A percentile compares a stretch with the other conserved stretches of the same genome.
These are phyloP conservation scores for Valencia hispanica DNA, from an alignment of 2,797 vertebrate species.

Conservation along the genomic window DNA sequence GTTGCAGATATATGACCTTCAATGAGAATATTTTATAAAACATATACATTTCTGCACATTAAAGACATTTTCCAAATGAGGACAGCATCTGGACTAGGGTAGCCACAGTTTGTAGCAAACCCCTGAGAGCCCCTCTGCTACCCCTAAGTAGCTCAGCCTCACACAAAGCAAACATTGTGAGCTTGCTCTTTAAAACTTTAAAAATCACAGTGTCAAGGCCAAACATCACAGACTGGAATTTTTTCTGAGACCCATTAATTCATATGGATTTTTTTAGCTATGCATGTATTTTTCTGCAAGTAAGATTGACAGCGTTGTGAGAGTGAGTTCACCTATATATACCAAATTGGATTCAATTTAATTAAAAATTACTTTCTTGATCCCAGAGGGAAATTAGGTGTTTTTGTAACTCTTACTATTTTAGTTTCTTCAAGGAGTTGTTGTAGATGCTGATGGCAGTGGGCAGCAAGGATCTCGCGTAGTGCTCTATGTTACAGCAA, in stretches of 20 bases:
- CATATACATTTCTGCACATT: slow-evolving; percentile 24
- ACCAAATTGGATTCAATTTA: no score
- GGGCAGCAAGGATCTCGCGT: no score
- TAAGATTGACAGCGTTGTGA: slow-evolving; percentile 48
- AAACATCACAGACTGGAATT: slow-evolving; percentile 81
- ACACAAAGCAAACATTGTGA: slow-evolving; percentile 81
- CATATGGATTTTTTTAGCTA: slow-evolving; percentile 64
- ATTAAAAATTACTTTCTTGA: no score
- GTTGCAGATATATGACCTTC: not conserved
- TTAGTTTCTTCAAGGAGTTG: no score
- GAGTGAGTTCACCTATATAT: slow-evolving; percentile 63
- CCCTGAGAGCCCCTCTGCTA: slow-evolving; percentile 67
- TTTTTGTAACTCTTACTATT: no score
- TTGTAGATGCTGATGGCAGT: no score
- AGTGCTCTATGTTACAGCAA: no score
- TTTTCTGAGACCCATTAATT: slow-evolving; percentile 69
- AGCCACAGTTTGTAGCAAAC: slow-evolving; percentile 56
- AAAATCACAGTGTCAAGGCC: slow-evolving; percentile 72
- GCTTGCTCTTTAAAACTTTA: slow-evolving; percentile 71
- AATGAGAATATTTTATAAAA: not conserved
- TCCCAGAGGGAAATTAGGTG: no score
- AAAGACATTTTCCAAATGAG: slow-evolving; percentile 41
- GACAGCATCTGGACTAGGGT: slow-evolving; percentile 65
- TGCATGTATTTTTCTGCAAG: slow-evolving; percentile 64
- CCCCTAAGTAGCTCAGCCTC: slow-evolving; percentile 68